Conservation (phyloP, 2,888 invertebrate genomes). For the Tipula confusa region DNA sequence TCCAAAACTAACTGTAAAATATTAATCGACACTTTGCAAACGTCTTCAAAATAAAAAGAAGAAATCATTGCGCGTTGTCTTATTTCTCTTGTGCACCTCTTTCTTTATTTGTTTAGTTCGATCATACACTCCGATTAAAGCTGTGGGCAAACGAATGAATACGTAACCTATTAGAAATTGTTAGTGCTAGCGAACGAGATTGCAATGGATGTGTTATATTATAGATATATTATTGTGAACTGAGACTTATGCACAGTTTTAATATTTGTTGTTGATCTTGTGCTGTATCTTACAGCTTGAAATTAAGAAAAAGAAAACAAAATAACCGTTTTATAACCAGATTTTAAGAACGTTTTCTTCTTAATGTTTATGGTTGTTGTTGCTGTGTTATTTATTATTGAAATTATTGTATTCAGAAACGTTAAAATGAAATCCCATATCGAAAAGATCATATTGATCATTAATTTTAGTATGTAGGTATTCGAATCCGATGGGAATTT, state of each 20-base stretch:
- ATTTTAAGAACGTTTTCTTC: neutral
- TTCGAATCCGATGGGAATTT: neutral
- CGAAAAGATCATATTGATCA: neutral
- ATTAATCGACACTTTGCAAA: slow-evolving; percentile 3
- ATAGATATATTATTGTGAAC: neutral
- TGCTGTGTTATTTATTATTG: too few species aligned
- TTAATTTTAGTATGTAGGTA: neutral
- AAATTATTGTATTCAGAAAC: neutral
- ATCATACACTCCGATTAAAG: neutral
- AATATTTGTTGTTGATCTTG: neutral
- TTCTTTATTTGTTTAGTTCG: neutral
- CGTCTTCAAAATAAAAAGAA: neutral
- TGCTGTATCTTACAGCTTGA: neutral
- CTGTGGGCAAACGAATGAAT: neutral
- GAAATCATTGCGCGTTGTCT: neutral
- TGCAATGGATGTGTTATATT: too few species aligned
- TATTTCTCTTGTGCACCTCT: neutral
- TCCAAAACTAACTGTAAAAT: neutral
- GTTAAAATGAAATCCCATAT: neutral
- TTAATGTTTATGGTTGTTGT: too few species aligned
- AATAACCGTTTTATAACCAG: slow-evolving; percentile 14
- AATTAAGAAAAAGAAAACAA: neutral
- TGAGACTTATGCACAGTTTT: neutral
- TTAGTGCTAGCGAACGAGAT: neutral
- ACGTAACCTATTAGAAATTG: neutral